Base-by-base conservation (phyloP, 2,113 vertebrate genomes). In the Lampris megalopsis region DNA sequence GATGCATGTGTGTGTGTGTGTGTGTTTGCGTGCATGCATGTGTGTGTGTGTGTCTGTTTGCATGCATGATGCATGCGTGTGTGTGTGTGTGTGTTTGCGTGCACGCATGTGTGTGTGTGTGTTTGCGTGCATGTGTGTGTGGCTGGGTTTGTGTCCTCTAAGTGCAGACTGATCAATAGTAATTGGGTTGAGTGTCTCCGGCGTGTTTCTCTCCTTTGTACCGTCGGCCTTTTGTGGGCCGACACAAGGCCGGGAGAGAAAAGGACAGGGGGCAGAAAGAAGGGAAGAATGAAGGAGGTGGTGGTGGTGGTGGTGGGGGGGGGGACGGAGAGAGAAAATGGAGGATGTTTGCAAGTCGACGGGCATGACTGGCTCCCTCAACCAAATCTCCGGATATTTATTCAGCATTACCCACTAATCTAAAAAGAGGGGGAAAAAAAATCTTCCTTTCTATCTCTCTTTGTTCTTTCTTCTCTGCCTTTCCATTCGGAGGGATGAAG, bases 321-420 rank as follows among this genome's bases (percentile, higher is more conserved):
- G 24, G 24, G 24, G 24, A 24, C 24, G 24, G 13, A 24, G 77
- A 73, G 85, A 81, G 86, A 90, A 93, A 91, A 92, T 90, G 86
- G 83, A 90, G 88, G 82, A 87, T 92, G 92, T 93, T 94, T 93
- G 89, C 91, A 91, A 90, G 86, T 89, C 84, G 89, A 86, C 58
- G 84, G 90, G 92, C 92, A 84, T 94, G 94, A 93, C 92, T 70
- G 84, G 86, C 88, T 89, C 80, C 80, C 83, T 85, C 88, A 84
- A 73, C 86, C 86, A 92, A 91, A 92, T 91, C 84, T 93, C 88
- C 73, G 81, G 85, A 92, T 93, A 92, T 94, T 93, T 94, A 89
- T 94, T 93, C 89, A 90, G 86, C 86, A 91, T 92, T 91, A 92
- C 87, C 83, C 74, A 79, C 91, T 88, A 85, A 93, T 92, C 86